Evolutionary conservation across 2,888 invertebrate genomes (phyloP), one percentile per base, ranked within the genome.

Genomic region (Drosophila meridionalis): DNA sequence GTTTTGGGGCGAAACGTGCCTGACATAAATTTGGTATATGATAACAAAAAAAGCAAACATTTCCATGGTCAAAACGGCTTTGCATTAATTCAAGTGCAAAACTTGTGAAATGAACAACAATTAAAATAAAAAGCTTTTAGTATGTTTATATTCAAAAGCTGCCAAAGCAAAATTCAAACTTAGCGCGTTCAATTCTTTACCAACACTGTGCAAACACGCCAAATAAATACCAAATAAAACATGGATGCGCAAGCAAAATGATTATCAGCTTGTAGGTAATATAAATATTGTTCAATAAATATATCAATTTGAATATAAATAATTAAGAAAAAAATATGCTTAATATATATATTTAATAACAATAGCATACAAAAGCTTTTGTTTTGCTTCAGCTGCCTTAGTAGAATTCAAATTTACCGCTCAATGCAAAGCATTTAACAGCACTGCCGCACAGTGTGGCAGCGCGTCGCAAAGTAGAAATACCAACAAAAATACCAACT

Each of bases 1-100:
- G 14, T 59, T 47, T 57, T 64, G 34, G 8, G 32, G 7, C 1
- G 43, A 72, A 79, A 79, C 80, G 76, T 79, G 76, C 55, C 62
- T 68, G 38, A 34, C 67, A 62, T 68, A 72, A 42, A 64, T 64
- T 64, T 45, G 63, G 64, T 40, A 32, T 38, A 28, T 34, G 52
- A 36, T 52, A 52, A 28, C 14, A 30, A 55, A 14, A 53, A 26
- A 26, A 8, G 14, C 11, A 36, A 53, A 52, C 11, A 42, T 52
- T 30, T 53, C 36, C 74, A 71, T 50, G 71, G 68, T 38, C 65
- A 60, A 57, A 62, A 42, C 34, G 4, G 12, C 4, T 65, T 47
- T 50, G 61, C 48, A 59, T 62, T 77, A 58, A 57, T 32, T 66
- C 52, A 66, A 69, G 60, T 67, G n/a, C 28, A 20, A 47, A 58